These are phyloP conservation scores for Euspilapteryx auroguttella DNA, from an alignment of 2,888 invertebrate species.

Conservation along the genomic window DNA sequence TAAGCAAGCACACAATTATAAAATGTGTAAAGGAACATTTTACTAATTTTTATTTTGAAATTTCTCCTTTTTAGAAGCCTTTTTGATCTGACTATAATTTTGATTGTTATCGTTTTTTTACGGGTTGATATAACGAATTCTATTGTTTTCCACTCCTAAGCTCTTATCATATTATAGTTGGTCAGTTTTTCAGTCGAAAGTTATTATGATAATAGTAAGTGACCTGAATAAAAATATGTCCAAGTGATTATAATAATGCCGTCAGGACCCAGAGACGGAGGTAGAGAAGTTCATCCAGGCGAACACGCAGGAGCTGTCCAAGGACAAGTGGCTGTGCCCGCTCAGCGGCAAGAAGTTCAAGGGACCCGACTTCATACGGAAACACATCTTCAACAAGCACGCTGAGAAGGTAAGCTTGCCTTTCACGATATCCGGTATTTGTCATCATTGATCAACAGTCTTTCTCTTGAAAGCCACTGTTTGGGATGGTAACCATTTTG, in stretches of 20 bases:
- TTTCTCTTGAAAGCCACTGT: too few species aligned
- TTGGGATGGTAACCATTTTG: too few species aligned
- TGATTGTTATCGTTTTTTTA: background rate
- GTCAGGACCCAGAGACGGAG: conserved; percentile 65
- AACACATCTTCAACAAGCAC: conserved; percentile 98
- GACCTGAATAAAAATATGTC: too few species aligned
- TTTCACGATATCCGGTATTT: background rate
- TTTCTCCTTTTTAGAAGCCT: too few species aligned
- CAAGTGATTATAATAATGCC: too few species aligned
- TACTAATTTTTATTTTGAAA: too few species aligned
- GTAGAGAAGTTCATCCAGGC: conserved; percentile 94
- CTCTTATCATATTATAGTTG: background rate
- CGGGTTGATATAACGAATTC: background rate
- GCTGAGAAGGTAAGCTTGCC: conserved; percentile 72
- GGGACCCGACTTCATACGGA: conserved; percentile 96
- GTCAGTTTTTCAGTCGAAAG: too few species aligned
- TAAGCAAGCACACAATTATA: conserved; percentile 13
- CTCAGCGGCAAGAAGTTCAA: conserved; percentile 99
- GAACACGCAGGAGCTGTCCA: conserved; percentile 95
- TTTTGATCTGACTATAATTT: too few species aligned
- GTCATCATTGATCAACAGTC: too few species aligned
- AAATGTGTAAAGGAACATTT: too few species aligned
- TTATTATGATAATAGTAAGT: too few species aligned
- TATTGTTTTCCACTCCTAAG: background rate
- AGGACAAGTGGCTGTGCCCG: conserved; percentile 99